Conservation (phyloP, 2,113 vertebrate genomes). For the Conger conger region DNA sequence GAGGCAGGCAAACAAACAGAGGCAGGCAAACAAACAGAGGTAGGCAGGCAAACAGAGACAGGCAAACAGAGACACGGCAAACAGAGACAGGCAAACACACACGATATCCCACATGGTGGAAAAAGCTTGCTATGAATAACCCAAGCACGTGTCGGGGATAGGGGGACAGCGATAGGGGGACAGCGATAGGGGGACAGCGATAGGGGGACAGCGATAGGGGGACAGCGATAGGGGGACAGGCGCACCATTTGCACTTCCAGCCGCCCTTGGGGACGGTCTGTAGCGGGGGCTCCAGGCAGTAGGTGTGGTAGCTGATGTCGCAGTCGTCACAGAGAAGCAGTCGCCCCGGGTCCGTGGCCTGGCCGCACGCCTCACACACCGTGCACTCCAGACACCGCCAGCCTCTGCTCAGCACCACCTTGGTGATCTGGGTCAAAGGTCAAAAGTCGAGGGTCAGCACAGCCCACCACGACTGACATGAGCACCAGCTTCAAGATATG, state of each 20-base stretch:
- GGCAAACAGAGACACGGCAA: too few relatives aligned
- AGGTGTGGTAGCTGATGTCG: conserved; percentile 98
- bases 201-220: not conserved
- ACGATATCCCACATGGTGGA: too few relatives aligned
- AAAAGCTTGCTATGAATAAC: too few relatives aligned
- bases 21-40: too few relatives aligned
- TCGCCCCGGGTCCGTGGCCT: conserved; percentile 88
- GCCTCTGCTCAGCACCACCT: conserved; percentile 92
- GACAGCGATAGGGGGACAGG: not conserved
- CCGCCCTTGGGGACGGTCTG: conserved; percentile 94
- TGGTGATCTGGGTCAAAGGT: conserved; percentile 76
- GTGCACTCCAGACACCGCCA: conserved; percentile 98
- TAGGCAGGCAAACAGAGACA: too few relatives aligned
- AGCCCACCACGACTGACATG: not conserved
- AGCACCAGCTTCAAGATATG: too few relatives aligned
- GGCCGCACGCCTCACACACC: conserved; percentile 93
- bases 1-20: too few relatives aligned
- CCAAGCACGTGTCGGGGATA: too few relatives aligned
- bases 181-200: not conserved
- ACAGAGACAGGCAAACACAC: too few relatives aligned
- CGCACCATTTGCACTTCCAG: conserved; percentile 98
- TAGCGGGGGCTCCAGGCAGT: conserved; percentile 92
- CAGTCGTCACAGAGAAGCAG: conserved; percentile 94
- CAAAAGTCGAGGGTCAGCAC: not conserved
- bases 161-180: not conserved